Evolutionary conservation across 2,888 invertebrate species (phyloP), one percentile per base, ranked within the genome.

Genomic region (Punctoribates punctum): DNA sequence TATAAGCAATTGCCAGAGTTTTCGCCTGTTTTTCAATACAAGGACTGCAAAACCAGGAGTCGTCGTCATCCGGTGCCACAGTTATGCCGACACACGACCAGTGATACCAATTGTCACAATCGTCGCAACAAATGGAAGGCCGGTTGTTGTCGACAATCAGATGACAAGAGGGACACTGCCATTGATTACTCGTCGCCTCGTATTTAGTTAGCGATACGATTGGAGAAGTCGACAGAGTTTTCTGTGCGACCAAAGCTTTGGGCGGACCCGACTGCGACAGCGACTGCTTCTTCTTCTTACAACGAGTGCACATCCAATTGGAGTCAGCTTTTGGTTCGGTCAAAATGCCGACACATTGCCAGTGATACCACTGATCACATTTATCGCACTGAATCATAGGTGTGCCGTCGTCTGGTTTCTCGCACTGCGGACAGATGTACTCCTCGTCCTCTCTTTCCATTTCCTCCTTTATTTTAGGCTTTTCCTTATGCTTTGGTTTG

Each of bases 331-430:
- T 84, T 0, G 87, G 87, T 38, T 84, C 84, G 74, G 83, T 82
- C 4, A 81, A 82, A 46, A 87, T 86, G 20, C 84, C 84, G 25
- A 86, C 85, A 81, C 87, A 87, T 17, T 83, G 82, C 85, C 84
- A 85, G 78, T 85, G 85, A 79, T 84, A 86, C 96, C 96, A 97
- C 51, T 77, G 25, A 84, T 96, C 96, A 84, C 96, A 97, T 57
- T 90, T 91, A 84, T 97, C 96, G 84, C 97, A 77, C n/a, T 95
- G 96, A 82, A 97, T 94, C 96, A 97, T 97, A 0, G 96, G 94
- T 79, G 93, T 46, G 9, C 46, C 42, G 46, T 67, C 96, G 84
- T 97, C 96, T 77, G 92, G 94, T 81, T 90, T 88, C 17, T 92
- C 91, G 84, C 96, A 97, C 0, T 92, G 91, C 1, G 97, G 96